These are phyloP conservation scores for Sthenelais limicola DNA, from an alignment of 2,888 invertebrate species.

Conservation along the genomic window DNA sequence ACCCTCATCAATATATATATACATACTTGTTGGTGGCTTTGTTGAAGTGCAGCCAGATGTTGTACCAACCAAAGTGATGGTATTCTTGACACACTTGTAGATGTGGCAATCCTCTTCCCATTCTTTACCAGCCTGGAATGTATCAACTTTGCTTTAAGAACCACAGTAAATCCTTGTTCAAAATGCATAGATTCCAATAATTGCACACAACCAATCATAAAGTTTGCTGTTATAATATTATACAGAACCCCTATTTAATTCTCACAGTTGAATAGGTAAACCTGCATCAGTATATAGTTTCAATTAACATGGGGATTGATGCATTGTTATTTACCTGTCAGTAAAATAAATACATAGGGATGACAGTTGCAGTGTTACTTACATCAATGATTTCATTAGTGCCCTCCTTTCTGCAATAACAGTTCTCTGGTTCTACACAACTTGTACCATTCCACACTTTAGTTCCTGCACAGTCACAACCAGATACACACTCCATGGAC, in stretches of 20 bases:
- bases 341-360: too few species aligned
- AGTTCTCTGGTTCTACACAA: conserved; percentile 29
- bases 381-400: conserved; percentile 12
- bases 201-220: too few species aligned
- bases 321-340: too few species aligned
- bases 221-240: too few species aligned
- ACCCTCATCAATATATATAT: conserved; percentile 9
- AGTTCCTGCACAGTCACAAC: conserved; percentile 36
- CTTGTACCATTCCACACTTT: conserved; percentile 24
- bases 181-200: too few species aligned
- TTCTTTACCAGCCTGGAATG: conserved; percentile 18
- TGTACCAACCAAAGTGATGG: conserved; percentile 6
- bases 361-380: too few species aligned
- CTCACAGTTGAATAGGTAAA: too few species aligned
- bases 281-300: too few species aligned
- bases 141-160: neutral
- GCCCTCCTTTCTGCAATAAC: conserved; percentile 18
- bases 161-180: too few species aligned
- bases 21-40: conserved; percentile 15
- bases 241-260: too few species aligned
- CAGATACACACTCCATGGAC: conserved; percentile 2
- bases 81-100: conserved; percentile 38
- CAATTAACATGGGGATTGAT: too few species aligned
- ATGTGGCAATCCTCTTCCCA: conserved; percentile 40
- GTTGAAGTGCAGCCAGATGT: conserved; percentile 25